These are phyloP conservation scores for Nomada lathburiana DNA, from an alignment of 2,888 invertebrate genomes.

Conservation along the genomic window DNA sequence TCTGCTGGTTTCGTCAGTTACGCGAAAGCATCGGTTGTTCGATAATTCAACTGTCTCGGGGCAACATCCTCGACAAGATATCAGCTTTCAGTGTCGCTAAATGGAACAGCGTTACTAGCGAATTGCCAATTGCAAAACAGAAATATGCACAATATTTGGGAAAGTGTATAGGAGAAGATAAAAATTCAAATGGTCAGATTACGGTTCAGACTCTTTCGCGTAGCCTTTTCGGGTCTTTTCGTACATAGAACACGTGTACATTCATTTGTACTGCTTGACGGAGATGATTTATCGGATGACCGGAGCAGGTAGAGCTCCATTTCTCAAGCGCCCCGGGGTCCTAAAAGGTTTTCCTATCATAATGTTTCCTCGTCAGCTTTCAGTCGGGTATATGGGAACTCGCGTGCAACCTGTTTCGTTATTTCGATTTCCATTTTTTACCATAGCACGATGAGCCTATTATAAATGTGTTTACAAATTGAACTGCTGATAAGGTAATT, in stretches of 20 bases:
- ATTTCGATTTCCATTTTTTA: not conserved
- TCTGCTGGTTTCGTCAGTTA: not conserved
- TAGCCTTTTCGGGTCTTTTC: no score
- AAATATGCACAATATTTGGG: not conserved
- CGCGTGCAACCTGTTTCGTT: no score
- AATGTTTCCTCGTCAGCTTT: not conserved
- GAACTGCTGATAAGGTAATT: not conserved
- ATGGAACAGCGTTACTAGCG: not conserved
- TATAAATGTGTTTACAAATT: not conserved
- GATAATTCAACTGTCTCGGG: not conserved
- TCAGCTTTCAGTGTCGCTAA: not conserved
- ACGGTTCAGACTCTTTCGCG: not conserved
- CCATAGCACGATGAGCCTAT: not conserved
- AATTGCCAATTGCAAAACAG: not conserved
- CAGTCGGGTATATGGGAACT: not conserved
- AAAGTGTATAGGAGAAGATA: not conserved
- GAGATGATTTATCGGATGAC: not conserved
- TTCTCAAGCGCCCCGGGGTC: not conserved
- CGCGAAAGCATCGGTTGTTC: not conserved
- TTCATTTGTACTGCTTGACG: not conserved
- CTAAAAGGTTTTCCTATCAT: constrained; percentile 20
- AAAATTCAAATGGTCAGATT: not conserved
- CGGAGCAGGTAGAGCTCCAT: not conserved
- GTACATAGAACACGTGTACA: not conserved
- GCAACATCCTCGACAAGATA: not conserved